Evolutionary conservation across 2,888 invertebrate species (phyloP).

Genomic region (Arge pagana): DNA sequence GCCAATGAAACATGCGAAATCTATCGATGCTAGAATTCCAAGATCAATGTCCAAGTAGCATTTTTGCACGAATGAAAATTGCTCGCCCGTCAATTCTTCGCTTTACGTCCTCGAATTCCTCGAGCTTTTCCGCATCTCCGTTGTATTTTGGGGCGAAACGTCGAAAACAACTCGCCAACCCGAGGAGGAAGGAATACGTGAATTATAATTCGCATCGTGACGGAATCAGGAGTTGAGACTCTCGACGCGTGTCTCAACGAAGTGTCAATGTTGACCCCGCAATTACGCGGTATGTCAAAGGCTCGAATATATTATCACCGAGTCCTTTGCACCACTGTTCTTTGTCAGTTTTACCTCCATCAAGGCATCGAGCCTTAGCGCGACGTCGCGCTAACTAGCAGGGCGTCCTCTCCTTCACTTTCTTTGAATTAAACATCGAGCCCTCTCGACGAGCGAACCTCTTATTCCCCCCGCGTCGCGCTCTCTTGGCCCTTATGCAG

Average conservation of each 20-base stretch:
- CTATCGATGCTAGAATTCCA: too few relatives aligned
- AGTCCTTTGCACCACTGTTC: neutral
- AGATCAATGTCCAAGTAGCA: too few relatives aligned
- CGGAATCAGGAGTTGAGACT: too few relatives aligned
- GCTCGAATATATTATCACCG: conserved; percentile 18
- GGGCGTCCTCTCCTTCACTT: conserved; percentile 50
- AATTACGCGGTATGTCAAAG: conserved; percentile 15
- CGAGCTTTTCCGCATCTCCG: too few relatives aligned
- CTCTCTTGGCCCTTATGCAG: neutral
- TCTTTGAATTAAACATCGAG: conserved; percentile 53
- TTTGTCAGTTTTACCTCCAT: conserved; percentile 19
- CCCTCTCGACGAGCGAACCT: conserved; percentile 48
- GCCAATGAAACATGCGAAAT: too few relatives aligned
- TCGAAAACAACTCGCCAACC: too few relatives aligned
- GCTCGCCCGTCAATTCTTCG: too few relatives aligned
- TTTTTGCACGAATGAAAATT: too few relatives aligned
- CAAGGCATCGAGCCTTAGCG: conserved; percentile 9
- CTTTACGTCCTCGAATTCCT: too few relatives aligned
- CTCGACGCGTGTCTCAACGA: conserved; percentile 20
- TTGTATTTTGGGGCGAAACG: too few relatives aligned
- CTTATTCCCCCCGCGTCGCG: conserved; percentile 3
- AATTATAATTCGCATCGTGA: too few relatives aligned
- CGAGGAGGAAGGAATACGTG: too few relatives aligned
- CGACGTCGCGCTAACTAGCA: conserved; percentile 40
- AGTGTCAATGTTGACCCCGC: conserved; percentile 19